Conservation (phyloP, 2,797 vertebrate genomes). For the Onychomys arenicola region DNA sequence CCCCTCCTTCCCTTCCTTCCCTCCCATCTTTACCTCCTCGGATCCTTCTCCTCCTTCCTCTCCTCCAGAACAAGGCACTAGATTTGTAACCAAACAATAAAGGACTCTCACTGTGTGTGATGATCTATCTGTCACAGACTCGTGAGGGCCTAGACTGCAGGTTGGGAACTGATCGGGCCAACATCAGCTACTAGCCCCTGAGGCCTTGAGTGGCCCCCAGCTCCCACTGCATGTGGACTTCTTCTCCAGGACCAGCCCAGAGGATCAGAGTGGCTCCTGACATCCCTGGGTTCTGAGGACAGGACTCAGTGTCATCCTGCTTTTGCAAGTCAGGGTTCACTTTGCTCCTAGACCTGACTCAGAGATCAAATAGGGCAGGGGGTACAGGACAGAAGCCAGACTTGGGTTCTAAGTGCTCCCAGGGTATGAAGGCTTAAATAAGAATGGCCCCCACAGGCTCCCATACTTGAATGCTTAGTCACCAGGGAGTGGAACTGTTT, state of each 20-base stretch:
- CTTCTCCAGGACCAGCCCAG: neutral
- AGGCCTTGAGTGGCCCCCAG: too few species aligned
- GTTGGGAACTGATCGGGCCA: too few species aligned
- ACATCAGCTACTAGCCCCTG: accelerated
- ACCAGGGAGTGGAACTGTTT: neutral
- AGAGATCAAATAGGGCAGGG: neutral
- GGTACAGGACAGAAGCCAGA: too few species aligned
- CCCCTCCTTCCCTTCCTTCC: too few species aligned
- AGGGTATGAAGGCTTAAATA: neutral
- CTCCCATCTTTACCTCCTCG: neutral
- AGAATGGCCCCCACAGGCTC: neutral
- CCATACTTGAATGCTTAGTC: neutral
- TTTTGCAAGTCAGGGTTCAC: neutral
- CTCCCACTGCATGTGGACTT: neutral
- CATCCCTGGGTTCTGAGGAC: neutral
- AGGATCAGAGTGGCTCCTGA: neutral
- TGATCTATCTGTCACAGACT: accelerated
- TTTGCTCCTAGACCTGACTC: neutral
- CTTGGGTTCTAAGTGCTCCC: neutral
- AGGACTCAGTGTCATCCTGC: neutral
- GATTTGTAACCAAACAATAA: neutral
- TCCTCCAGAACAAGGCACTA: accelerated
- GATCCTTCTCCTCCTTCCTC: too few species aligned
- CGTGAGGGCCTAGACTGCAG: neutral
- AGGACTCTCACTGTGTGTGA: neutral